Percentiles rank a stretch among this genome's conserved stretches.
phyloP scores from a whole-genome alignment of 1,140 invertebrate species.

The Phymorhynchus buccinoides region DNA sequence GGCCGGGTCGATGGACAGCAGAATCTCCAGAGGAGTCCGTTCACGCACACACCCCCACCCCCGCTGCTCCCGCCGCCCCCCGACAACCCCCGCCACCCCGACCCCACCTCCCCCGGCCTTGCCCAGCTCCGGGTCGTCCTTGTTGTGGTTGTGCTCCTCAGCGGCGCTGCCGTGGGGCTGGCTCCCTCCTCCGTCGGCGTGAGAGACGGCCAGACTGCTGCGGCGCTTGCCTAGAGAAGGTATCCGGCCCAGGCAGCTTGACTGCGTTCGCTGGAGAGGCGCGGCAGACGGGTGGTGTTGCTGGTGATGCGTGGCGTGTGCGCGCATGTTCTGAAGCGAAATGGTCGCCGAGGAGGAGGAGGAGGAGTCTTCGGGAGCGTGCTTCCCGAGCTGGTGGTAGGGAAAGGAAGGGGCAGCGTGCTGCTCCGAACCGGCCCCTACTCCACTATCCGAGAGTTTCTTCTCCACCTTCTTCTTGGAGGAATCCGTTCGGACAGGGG shows the following conservation, averaged over 20 bases:
- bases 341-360: neutral
- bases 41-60: slow-evolving; percentile 29
- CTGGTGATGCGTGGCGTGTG: too few relatives aligned
- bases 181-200: slow-evolving; percentile 33
- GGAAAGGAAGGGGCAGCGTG: too few relatives aligned
- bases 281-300: slow-evolving; percentile 10
- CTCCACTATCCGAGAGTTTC: too few relatives aligned
- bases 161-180: neutral
- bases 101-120: neutral
- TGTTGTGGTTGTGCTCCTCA: slow-evolving; percentile 41
- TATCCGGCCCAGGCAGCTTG: slow-evolving; percentile 46
- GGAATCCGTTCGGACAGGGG: neutral
- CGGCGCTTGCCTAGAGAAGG: slow-evolving; percentile 49
- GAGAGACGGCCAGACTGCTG: slow-evolving; percentile 44
- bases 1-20: slow-evolving; percentile 74
- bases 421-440: neutral
- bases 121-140: neutral
- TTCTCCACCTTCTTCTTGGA: too few relatives aligned
- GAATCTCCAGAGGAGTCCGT: slow-evolving; percentile 72
- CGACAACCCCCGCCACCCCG: neutral
- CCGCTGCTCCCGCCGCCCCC: neutral
- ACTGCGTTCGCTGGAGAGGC: slow-evolving; percentile 5
- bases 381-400: neutral
- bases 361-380: neutral
- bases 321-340: neutral